These are phyloP conservation scores for Microchrysa polita DNA, from an alignment of 2,888 invertebrate genomes.

Conservation along the genomic window DNA sequence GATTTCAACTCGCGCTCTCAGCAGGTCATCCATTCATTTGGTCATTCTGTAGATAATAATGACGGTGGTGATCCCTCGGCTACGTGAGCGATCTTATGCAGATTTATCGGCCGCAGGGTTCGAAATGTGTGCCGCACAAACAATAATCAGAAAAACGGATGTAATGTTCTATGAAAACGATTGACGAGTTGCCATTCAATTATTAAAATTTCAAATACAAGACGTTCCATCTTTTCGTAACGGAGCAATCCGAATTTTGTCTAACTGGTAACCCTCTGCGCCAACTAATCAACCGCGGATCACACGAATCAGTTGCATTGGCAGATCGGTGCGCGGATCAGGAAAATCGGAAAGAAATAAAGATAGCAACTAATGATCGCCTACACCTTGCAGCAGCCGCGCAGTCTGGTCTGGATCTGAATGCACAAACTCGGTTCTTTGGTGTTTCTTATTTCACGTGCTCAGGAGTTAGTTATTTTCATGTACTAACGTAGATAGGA, in stretches of 20 bases:
- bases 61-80: conserved; percentile 25
- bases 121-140: conserved; percentile 7
- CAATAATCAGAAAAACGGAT: conserved; percentile 19
- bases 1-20: conserved; percentile 7
- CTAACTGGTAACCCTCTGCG: no score
- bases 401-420: no score
- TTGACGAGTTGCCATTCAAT: neutral
- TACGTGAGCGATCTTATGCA: conserved; percentile 51
- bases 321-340: conserved; percentile 30
- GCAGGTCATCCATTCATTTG: conserved; percentile 39
- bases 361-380: conserved; percentile 49
- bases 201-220: no score
- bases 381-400: conserved; percentile 54
- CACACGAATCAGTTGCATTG: no score
- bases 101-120: conserved; percentile 43
- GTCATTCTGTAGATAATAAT: conserved; percentile 37
- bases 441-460: conserved; percentile 1
- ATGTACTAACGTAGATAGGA: no score
- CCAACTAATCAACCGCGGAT: no score
- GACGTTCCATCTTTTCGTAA: no score
- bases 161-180: neutral
- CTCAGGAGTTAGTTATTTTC: no score
- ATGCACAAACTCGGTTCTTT: no score
- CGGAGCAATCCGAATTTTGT: no score
- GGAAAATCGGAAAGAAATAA: conserved; percentile 43